phyloP scores from a whole-genome alignment of 1,140 invertebrate genomes.

The Sarcophaga bullata region DNA sequence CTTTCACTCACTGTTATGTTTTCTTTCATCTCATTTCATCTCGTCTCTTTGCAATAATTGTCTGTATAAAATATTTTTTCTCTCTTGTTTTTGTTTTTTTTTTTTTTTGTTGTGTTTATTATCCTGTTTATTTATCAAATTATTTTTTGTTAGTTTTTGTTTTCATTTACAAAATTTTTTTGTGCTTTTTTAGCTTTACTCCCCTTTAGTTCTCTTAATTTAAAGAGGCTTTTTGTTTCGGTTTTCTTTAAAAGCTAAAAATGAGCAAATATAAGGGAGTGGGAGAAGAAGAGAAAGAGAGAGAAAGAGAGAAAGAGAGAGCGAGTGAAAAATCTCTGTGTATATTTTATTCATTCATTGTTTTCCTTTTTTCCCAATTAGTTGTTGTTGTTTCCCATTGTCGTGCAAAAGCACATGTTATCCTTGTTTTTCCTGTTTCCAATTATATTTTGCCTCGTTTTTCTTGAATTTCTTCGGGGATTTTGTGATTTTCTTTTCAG shows the following conservation, averaged over 20 bases:
- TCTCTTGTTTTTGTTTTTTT: neutral
- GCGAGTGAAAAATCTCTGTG: too few relatives aligned
- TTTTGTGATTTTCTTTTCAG: neutral
- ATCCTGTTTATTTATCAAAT: neutral
- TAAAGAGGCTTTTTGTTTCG: neutral
- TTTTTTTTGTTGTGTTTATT: conserved; percentile 5
- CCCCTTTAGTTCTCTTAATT: neutral
- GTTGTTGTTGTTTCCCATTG: neutral
- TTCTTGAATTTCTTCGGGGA: neutral
- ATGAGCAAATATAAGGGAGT: neutral
- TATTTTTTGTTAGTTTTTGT: neutral
- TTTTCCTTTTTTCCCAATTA: neutral
- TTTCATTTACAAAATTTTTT: neutral
- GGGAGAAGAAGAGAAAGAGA: too few relatives aligned
- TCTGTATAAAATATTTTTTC: neutral
- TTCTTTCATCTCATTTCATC: too few relatives aligned
- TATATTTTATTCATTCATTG: neutral
- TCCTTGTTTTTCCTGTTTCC: conserved; percentile 21
- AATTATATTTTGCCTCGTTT: neutral
- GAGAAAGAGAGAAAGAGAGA: too few relatives aligned
- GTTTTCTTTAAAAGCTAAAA: neutral
- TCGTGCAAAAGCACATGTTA: conserved; percentile 12
- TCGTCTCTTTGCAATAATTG: too few relatives aligned
- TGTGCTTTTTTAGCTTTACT: neutral
- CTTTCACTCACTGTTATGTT: too few relatives aligned